Conservation (phyloP, 2,113 vertebrate genomes). For the Suricata suricatta region DNA sequence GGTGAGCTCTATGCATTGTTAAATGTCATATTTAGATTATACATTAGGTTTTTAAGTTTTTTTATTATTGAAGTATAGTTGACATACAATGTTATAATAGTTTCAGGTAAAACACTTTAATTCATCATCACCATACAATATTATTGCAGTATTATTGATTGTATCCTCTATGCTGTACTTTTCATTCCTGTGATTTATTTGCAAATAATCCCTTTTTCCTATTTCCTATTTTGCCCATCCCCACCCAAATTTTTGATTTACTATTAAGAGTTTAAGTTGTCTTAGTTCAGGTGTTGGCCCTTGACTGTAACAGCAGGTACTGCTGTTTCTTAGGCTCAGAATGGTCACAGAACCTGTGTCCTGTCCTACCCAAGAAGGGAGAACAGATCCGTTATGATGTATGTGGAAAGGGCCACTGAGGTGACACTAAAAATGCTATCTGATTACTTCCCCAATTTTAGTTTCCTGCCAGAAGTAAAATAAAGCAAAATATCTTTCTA, state of each 20-base stretch:
- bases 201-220: not conserved
- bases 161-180: not conserved
- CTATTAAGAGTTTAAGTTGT: not conserved
- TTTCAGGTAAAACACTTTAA: not conserved
- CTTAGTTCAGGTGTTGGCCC: not conserved
- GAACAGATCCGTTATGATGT: not conserved
- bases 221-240: not conserved
- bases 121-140: no score
- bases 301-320: not conserved
- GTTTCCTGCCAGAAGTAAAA: not conserved
- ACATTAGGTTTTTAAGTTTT: not conserved
- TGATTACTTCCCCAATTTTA: not conserved
- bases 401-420: not conserved
- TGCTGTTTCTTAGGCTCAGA: not conserved
- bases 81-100: not conserved
- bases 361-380: not conserved
- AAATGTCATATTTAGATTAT: no score
- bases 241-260: not conserved
- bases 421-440: not conserved
- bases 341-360: no score
- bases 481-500: not conserved
- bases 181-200: not conserved
- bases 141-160: not conserved
- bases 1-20: constrained; percentile 75
- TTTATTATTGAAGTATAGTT: not conserved